These are phyloP conservation scores for Chaenodraco wilsoni DNA, from an alignment of 2,797 vertebrate genomes.

Conservation along the genomic window DNA sequence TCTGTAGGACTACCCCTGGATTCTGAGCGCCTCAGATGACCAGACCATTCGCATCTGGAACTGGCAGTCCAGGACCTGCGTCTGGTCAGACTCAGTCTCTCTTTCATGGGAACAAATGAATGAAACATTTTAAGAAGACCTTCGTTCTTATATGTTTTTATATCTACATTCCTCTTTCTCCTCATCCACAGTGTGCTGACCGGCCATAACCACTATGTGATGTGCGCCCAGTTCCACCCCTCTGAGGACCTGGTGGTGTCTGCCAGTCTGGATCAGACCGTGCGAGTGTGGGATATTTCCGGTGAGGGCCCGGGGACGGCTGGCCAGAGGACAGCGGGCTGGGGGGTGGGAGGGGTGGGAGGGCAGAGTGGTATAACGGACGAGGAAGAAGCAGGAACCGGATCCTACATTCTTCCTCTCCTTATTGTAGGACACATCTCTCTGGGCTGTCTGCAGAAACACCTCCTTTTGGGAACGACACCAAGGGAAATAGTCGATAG, in stretches of 20 bases:
- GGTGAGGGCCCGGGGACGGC: conserved; percentile 86
- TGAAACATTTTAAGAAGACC: neutral
- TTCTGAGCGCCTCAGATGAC: conserved; percentile 97
- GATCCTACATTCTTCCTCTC: conserved; percentile 59
- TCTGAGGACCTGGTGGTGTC: conserved; percentile 97
- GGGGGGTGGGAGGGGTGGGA: conserved; percentile 42
- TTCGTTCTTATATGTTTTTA: neutral
- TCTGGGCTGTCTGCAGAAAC: conserved; percentile 80
- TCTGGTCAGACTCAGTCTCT: conserved; percentile 85
- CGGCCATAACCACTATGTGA: conserved; percentile 97
- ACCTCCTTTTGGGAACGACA: conserved; percentile 45
- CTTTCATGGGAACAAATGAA: neutral
- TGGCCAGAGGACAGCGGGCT: conserved; percentile 54
- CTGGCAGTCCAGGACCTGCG: conserved; percentile 97
- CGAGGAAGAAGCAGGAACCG: conserved; percentile 49
- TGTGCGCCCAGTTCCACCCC: conserved; percentile 98
- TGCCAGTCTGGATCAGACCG: conserved; percentile 96
- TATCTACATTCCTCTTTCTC: neutral
- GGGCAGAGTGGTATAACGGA: conserved; percentile 54
- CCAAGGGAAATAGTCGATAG: neutral
- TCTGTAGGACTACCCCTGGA: conserved; percentile 96
- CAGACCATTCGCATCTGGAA: conserved; percentile 99
- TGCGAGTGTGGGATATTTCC: conserved; percentile 99
- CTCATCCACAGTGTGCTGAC: conserved; percentile 89
- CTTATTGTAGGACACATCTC: conserved; percentile 73